A percentile compares a stretch with the other conserved stretches of the same genome.
Conservation (phyloP, 2,888 invertebrate genomes). For the Athalia circularis region DNA sequence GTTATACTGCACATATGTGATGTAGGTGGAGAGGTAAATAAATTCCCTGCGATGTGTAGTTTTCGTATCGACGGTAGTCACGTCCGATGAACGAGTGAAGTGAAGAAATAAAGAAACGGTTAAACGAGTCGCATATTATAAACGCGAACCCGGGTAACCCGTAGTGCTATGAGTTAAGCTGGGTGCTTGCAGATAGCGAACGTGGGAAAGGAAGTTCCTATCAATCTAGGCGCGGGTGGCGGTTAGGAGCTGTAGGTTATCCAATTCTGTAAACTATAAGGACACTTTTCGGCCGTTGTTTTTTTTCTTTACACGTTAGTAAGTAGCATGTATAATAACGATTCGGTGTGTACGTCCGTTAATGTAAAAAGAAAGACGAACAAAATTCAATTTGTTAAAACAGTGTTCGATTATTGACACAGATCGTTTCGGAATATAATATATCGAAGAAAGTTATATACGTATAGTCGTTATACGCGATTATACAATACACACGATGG, state of each 20-base stretch:
- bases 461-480: not conserved
- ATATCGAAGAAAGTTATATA: slow-evolving; percentile 55
- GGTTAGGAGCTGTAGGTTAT: not conserved
- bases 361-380: too few relatives aligned
- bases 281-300: too few relatives aligned
- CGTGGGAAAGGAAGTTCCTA: slow-evolving; percentile 72
- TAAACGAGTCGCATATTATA: not conserved
- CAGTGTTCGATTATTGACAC: slow-evolving; percentile 57
- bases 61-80: not conserved
- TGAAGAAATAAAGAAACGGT: not conserved
- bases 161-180: slow-evolving; percentile 56
- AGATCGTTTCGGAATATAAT: slow-evolving; percentile 59
- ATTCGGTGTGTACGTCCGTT: too few relatives aligned
- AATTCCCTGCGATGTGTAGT: not conserved
- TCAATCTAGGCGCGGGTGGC: slow-evolving; percentile 52
- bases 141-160: slow-evolving; percentile 54
- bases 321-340: too few relatives aligned
- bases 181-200: slow-evolving; percentile 68
- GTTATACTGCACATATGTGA: not conserved
- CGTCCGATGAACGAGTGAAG: not conserved
- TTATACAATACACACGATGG: not conserved
- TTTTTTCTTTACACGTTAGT: too few relatives aligned
- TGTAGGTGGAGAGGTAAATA: too few relatives aligned
- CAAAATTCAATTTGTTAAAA: too few relatives aligned
- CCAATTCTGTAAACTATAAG: too few relatives aligned